Percentiles rank a stretch among this genome's conserved stretches.
phyloP scores from a whole-genome alignment of 2,113 vertebrate species.

The Bubo bubo region DNA sequence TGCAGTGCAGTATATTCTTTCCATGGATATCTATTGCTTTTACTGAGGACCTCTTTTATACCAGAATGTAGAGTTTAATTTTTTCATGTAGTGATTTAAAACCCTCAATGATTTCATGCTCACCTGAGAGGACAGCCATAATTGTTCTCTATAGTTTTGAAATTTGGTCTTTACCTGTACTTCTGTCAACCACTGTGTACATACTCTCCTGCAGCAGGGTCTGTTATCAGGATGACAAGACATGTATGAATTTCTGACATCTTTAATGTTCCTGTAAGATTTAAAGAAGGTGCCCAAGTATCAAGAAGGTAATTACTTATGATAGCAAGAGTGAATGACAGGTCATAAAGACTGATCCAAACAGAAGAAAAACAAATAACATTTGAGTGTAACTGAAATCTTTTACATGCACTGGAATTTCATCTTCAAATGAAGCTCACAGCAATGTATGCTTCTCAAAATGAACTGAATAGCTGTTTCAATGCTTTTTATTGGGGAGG shows the following conservation, averaged over 20 bases:
- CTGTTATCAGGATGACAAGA: not conserved
- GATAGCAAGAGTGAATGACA: not conserved
- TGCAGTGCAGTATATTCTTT: not conserved
- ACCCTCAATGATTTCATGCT: not conserved
- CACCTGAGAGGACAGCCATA: not conserved
- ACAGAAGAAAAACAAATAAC: not conserved
- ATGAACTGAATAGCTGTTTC: not conserved
- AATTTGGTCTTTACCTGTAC: not conserved
- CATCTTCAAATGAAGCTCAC: not conserved
- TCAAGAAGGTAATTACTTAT: not conserved
- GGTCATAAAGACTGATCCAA: not conserved
- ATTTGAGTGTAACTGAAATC: not conserved
- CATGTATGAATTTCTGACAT: not conserved
- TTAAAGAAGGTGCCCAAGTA: not conserved
- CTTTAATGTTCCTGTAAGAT: not conserved
- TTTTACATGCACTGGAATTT: not conserved
- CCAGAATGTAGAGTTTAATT: not conserved
- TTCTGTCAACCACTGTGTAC: not conserved
- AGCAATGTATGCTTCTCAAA: not conserved
- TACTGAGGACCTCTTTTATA: not conserved
- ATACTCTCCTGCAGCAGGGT: not conserved
- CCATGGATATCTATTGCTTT: not conserved
- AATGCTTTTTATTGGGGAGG: not conserved
- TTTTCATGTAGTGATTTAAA: not conserved
- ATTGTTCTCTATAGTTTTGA: not conserved